These are phyloP conservation scores for Riptortus pedestris DNA, from an alignment of 1,140 invertebrate genomes.

Conservation along the genomic window DNA sequence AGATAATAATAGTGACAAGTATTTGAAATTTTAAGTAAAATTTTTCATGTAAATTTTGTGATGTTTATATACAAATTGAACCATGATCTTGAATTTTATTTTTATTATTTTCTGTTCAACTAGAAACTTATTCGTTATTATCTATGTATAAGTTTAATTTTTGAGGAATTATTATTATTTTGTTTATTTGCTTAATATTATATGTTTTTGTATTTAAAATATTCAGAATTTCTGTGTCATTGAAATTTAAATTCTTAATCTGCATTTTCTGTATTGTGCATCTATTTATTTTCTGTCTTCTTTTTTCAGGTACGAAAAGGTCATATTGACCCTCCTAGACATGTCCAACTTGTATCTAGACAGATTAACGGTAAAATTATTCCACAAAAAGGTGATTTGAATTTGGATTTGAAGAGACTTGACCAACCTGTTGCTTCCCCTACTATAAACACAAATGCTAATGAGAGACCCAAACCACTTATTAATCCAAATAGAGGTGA, in stretches of 20 bases:
- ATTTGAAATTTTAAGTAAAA: no score
- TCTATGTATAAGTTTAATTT: no score
- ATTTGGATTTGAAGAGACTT: slow-evolving; percentile 30
- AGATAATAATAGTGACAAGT: no score
- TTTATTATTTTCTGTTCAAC: no score
- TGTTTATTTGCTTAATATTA: no score
- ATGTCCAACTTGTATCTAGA: slow-evolving; percentile 29
- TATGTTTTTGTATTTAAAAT: neutral
- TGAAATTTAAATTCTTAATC: no score
- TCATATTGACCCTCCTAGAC: slow-evolving; percentile 30
- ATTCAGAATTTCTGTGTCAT: neutral
- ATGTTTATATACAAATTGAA: no score
- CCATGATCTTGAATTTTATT: no score
- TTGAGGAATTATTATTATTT: no score
- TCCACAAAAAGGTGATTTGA: slow-evolving; percentile 22
- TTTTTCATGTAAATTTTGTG: no score
- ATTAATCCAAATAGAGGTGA: slow-evolving; percentile 52
- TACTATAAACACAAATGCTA: slow-evolving; percentile 17
- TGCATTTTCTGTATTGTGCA: no score
- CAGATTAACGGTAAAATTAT: slow-evolving; percentile 29
- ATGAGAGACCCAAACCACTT: slow-evolving; percentile 34
- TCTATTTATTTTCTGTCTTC: neutral
- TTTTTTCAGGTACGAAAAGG: slow-evolving; percentile 26
- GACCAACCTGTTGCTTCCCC: slow-evolving; percentile 8
- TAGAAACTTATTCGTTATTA: no score